Base-by-base conservation (phyloP, 1,140 invertebrate species). In the Drosophila setifemur region DNA sequence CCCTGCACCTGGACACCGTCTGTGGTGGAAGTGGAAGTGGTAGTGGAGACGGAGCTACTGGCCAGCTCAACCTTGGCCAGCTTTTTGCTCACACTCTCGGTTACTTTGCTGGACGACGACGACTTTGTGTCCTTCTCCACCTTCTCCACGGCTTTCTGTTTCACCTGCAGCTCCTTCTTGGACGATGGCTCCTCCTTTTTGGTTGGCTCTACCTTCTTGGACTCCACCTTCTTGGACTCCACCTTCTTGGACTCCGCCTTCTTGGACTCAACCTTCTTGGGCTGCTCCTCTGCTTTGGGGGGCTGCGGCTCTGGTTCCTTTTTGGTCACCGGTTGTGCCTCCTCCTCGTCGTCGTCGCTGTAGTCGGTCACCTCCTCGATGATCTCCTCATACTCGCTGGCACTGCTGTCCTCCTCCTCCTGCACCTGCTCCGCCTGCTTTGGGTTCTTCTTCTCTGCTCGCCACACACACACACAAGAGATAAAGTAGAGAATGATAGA, bases 61-160 rank as follows among this genome's bases (percentile, higher is more conserved):
- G 70, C 43, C 3, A 83, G 57, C 52, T 83, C 79, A 35, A 83
- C 79, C 76, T 87, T 58, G 67, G 79, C 77, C 68, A 85, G 70
- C 68, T 90, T 71, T 90, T 91, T 75, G 90, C 90, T 71, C 91
- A 91, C 54, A 92, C 43, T 92, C 91, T 91, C 93, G 92, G 81
- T 94, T 92, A 74, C 94, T 91, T 75, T 93, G 92, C 60, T 94
- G 92, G 29, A 2, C 21, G 5, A 2, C 21, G 5, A 1, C 33
- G 14, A 8, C 29, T 60, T 92, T 90, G 55, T 90, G 92, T 91
- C 91, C 92, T 86, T 78, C 40, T 88, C 55, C 25, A 37, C 54
- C 31, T 70, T 43, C 14, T 70, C 43, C 3, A 31, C 47, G 4
- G 16, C 26, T 23, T 43, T 37, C n/a, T 14, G 43, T 8, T n/a